Base-by-base conservation (phyloP, 2,888 invertebrate genomes). In the Megastigmus dorsalis region DNA sequence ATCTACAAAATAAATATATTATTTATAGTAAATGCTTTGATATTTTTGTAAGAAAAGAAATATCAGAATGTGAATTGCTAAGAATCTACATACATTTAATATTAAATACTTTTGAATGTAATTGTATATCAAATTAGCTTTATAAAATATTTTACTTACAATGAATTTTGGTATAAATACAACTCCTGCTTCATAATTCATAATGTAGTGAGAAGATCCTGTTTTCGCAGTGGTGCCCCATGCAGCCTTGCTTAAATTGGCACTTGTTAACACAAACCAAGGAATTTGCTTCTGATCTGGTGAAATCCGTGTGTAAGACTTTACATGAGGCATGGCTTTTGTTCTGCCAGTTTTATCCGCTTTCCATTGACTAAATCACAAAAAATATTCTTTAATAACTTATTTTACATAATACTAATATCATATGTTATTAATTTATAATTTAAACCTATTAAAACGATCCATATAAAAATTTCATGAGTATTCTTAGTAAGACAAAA, bases 231-330 rank as follows among this genome's bases (percentile, higher is more conserved):
- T 85, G 0, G 90, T 90, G 45, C 99, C 99, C 99, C 99, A 99
- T 0, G 99, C 99, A 0, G 98, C 97, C 89, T 98, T 98, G 10
- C 98, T 99, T 33, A 98, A 89, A 89, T 99, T 99, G 0, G 96
- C 97, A 66, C 98, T 98, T 0, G 97, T 97, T 0, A 98, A 89
- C 0, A 96, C 88, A 86, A 95, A 96, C 93, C 94, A 99, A 0
- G 95, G 93, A 3, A 94, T 90, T 79, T 89, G 88, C n/a, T 88
- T 89, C 72, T 89, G 86, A 84, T 93, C 93, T 0, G 93, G 92
- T 0, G 94, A 94, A 2, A 93, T 88, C 9, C 98, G 91, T 0
- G 93, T 92, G 86, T 98, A 99, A 0, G 94, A 93, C 88, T 99
- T 99, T 43, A 98, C 96, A 84, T 99, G 99, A 0, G 99, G 99